These are phyloP conservation scores for Crypturellus tataupa DNA, from an alignment of 2,797 vertebrate species.

Conservation along the genomic window DNA sequence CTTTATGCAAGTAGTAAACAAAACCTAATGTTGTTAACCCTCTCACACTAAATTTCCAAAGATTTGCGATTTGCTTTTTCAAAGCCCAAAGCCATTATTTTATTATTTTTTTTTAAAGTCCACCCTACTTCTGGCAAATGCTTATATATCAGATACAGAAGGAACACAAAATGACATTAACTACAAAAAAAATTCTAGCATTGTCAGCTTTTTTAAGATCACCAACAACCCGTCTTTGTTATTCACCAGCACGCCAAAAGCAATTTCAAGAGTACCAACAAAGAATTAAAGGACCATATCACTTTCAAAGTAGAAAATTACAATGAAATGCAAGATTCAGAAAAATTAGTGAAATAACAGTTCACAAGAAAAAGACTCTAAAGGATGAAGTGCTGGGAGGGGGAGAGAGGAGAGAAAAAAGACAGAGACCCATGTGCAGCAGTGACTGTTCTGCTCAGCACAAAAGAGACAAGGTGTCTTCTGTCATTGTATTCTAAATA, in stretches of 20 bases:
- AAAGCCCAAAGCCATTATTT: not conserved
- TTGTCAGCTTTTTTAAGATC: not conserved
- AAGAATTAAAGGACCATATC: not conserved
- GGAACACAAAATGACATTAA: slow-evolving; percentile 16
- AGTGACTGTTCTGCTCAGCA: not conserved
- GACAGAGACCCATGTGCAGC: not conserved
- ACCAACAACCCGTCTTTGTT: not conserved
- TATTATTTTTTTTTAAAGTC: not conserved
- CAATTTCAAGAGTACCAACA: not conserved
- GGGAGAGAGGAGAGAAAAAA: not conserved
- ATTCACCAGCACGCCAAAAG: not conserved
- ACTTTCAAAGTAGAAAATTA: not conserved
- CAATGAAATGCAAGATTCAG: not conserved
- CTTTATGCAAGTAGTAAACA: not conserved
- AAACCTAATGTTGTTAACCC: not conserved
- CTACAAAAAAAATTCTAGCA: not conserved
- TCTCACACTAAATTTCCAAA: not conserved
- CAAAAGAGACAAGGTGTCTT: not conserved
- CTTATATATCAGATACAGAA: not conserved
- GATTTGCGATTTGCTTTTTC: not conserved
- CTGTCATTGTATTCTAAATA: not conserved
- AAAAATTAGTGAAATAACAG: not conserved
- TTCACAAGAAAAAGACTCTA: not conserved
- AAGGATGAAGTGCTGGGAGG: not conserved
- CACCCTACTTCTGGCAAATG: not conserved